Percentiles rank a stretch among this genome's conserved stretches.
These are phyloP conservation scores for Lacanobia wlatinum DNA, from an alignment of 2,888 invertebrate species.

Conservation along the genomic window DNA sequence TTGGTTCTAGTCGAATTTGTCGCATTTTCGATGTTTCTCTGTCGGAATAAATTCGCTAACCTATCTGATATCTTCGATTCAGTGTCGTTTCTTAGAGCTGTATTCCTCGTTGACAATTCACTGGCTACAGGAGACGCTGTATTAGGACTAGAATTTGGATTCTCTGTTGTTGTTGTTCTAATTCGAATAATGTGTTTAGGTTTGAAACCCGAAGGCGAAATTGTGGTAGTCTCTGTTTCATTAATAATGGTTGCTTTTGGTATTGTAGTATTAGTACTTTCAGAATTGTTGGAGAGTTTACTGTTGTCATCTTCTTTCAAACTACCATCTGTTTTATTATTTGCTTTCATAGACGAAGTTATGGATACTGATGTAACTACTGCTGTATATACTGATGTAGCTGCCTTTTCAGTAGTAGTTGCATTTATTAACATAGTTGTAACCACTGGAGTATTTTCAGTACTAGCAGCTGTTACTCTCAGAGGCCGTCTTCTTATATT, in stretches of 20 bases:
- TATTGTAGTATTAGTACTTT: slow-evolving; percentile 72
- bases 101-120: slow-evolving; percentile 73
- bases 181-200: slow-evolving; percentile 85
- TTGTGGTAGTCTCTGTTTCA: slow-evolving; percentile 75
- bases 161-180: slow-evolving; percentile 84
- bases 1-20: slow-evolving; percentile 78
- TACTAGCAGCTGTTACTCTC: slow-evolving; percentile 78
- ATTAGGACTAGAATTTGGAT: slow-evolving; percentile 69
- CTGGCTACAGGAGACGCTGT: slow-evolving; percentile 80
- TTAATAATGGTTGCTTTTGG: slow-evolving; percentile 71
- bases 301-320: slow-evolving; percentile 78
- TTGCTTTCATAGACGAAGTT: slow-evolving; percentile 88
- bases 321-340: slow-evolving; percentile 83
- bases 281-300: slow-evolving; percentile 69
- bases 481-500: slow-evolving; percentile 83
- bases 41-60: slow-evolving; percentile 77
- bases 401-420: slow-evolving; percentile 85
- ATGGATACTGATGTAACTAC: slow-evolving; percentile 90
- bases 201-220: slow-evolving; percentile 66
- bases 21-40: slow-evolving; percentile 75
- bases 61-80: slow-evolving; percentile 78
- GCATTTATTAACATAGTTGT: slow-evolving; percentile 73
- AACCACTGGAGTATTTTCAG: slow-evolving; percentile 72
- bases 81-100: slow-evolving; percentile 70
- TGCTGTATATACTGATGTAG: slow-evolving; percentile 89